phyloP scores from a whole-genome alignment of 2,888 invertebrate genomes.

The Lypha dubia region DNA sequence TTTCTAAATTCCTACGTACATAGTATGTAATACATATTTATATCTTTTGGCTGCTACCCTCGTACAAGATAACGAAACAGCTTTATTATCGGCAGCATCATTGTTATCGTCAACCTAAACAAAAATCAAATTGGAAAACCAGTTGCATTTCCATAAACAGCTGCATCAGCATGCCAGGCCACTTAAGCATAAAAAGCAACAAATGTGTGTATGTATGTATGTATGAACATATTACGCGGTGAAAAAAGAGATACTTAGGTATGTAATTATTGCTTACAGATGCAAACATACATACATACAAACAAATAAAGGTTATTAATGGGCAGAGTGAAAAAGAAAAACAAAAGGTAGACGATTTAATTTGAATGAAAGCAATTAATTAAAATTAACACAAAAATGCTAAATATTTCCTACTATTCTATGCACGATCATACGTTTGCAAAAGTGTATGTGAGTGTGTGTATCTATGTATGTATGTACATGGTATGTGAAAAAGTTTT shows the following conservation, averaged over 20 bases:
- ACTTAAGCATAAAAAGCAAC: constrained; percentile 18
- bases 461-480: no score
- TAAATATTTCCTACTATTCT: constrained; percentile 30
- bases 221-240: no score
- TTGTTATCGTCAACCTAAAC: neutral
- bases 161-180: neutral
- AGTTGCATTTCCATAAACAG: constrained; percentile 38
- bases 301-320: neutral
- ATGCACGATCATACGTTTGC: neutral
- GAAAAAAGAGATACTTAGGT: no score
- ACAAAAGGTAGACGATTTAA: neutral
- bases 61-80: constrained; percentile 5
- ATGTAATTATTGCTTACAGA: no score
- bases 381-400: constrained; percentile 16
- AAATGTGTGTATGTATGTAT: neutral
- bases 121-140: constrained; percentile 39
- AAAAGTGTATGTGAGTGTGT: neutral
- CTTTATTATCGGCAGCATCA: constrained; percentile 1
- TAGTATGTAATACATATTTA: no score
- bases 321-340: neutral
- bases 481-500: no score
- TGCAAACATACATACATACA: no score
- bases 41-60: neutral
- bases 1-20: no score
- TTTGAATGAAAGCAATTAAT: constrained; percentile 6